Evolutionary conservation across 92 coral and sea anemone species (phyloP).

Genomic region (Hydrozoanthus gracilis): DNA sequence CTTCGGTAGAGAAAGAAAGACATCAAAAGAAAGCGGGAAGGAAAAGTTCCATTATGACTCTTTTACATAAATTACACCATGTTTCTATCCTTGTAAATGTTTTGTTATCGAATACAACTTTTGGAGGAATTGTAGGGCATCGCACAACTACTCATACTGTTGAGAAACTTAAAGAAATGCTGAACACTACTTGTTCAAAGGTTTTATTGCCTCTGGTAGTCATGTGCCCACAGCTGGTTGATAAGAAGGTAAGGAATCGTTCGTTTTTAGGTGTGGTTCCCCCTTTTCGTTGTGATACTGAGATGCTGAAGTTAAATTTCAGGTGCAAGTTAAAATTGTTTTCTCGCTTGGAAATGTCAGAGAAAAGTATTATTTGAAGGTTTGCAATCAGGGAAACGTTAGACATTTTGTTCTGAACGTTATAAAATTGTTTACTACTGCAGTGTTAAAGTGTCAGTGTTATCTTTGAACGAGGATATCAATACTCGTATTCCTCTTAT

Average conservation of each 20-base stretch:
- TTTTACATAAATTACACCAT: conserved; percentile 47
- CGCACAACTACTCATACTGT: conserved; percentile 50
- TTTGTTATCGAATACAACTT: conserved; percentile 64
- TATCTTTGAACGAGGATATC: no score
- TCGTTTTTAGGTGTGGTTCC: not conserved
- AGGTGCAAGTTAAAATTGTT: no score
- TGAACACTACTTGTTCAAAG: not conserved
- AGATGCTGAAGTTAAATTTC: no score
- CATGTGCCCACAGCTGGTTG: conserved; percentile 22
- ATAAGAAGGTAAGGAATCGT: conserved; percentile 7
- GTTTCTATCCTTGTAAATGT: conserved; percentile 55
- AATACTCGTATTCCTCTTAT: no score
- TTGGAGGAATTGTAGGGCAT: conserved; percentile 78
- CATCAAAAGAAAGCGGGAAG: not conserved
- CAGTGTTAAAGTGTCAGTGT: no score
- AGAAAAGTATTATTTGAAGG: no score
- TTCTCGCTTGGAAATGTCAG: no score
- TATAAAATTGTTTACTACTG: no score
- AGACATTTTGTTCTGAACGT: no score
- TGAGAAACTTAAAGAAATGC: conserved; percentile 42
- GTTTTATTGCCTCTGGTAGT: conserved; percentile 20
- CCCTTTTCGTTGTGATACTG: no score
- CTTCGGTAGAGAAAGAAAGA: not conserved
- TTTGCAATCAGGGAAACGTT: no score
- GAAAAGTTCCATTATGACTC: not conserved